phyloP scores from a whole-genome alignment of 2,113 vertebrate genomes.

The Picathartes gymnocephalus region DNA sequence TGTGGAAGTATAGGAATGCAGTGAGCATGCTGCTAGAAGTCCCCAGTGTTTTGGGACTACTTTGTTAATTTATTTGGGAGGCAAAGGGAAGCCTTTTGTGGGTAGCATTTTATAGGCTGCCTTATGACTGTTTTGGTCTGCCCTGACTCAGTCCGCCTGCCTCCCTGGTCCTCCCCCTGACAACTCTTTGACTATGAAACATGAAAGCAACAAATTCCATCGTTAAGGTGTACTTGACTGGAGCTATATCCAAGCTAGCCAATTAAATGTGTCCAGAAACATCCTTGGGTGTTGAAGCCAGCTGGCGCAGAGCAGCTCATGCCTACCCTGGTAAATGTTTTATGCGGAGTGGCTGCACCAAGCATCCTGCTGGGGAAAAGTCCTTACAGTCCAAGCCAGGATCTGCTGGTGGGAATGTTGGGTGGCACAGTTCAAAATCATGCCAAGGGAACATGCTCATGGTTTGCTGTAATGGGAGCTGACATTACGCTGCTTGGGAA shows the following conservation, averaged over 20 bases:
- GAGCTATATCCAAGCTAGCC: not conserved
- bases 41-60: not conserved
- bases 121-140: not conserved
- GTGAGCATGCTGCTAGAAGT: not conserved
- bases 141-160: not conserved
- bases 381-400: not conserved
- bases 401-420: not conserved
- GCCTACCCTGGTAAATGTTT: not conserved
- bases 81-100: not conserved
- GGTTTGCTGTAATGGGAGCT: not conserved
- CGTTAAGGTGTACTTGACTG: not conserved
- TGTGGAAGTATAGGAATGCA: not conserved
- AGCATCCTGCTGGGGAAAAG: not conserved
- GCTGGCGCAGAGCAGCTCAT: not conserved
- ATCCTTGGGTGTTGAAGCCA: not conserved
- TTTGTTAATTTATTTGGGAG: not conserved
- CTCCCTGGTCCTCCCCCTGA: not conserved
- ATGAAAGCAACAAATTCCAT: constrained; percentile 10
- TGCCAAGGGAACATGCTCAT: not conserved
- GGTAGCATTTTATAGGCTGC: not conserved
- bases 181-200: not conserved
- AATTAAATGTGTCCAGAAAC: not conserved
- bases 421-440: not conserved
- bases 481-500: not conserved
- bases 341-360: not conserved